A percentile compares a stretch with the other conserved stretches of the same genome.
Evolutionary conservation across 2,797 vertebrate genomes (phyloP).

Genomic region (Novumbra hubbsi): DNA sequence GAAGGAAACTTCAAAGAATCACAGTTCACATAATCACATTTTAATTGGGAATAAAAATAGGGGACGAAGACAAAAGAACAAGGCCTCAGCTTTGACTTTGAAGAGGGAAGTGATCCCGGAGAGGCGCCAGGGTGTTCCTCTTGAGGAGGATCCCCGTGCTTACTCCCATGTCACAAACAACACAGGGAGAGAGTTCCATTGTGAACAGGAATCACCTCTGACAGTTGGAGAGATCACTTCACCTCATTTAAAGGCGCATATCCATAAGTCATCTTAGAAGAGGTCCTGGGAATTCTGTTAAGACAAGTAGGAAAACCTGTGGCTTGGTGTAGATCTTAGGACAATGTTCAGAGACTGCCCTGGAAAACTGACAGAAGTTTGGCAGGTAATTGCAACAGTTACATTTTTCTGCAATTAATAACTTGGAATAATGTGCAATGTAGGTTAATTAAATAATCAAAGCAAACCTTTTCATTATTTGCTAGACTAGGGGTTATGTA

Average conservation of each 20-base stretch:
- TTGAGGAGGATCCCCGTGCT: background rate
- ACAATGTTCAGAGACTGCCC: too few species aligned
- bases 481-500: too few species aligned
- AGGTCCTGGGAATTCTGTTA: too few species aligned
- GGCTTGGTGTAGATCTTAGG: too few species aligned
- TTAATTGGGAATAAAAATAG: slow-evolving; percentile 1
- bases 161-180: background rate
- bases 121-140: background rate
- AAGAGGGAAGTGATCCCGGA: background rate
- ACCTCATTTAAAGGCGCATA: background rate
- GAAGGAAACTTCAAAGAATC: slow-evolving; percentile 4
- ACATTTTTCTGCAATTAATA: too few species aligned
- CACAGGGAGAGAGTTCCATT: background rate
- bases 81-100: background rate
- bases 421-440: too few species aligned
- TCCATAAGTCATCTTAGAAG: too few species aligned
- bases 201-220: background rate
- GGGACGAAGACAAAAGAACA: background rate
- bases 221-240: background rate
- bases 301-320: too few species aligned
- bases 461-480: too few species aligned
- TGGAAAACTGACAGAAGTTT: too few species aligned
- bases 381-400: too few species aligned
- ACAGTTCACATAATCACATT: background rate
- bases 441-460: too few species aligned